Percentiles rank a stretch among this genome's conserved stretches.
Evolutionary conservation across 1,140 invertebrate genomes (phyloP).

Genomic region (Littorina saxatilis): DNA sequence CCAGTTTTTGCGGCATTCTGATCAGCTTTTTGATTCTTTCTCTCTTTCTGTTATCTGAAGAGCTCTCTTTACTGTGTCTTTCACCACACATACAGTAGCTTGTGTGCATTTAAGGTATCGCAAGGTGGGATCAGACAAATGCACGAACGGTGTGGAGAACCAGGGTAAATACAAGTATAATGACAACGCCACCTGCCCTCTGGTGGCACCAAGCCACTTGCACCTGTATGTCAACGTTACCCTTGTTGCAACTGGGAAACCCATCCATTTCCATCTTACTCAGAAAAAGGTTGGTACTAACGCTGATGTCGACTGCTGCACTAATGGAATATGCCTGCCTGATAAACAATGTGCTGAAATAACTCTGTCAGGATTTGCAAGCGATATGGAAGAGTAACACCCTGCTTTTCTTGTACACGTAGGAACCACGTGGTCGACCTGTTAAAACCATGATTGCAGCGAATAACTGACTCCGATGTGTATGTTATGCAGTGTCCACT

Average conservation of each 20-base stretch:
- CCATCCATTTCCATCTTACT: slow-evolving; percentile 17
- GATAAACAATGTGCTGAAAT: background rate
- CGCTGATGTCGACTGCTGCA: background rate
- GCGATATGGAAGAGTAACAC: too few relatives aligned
- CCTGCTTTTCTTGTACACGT: background rate
- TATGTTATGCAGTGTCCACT: background rate
- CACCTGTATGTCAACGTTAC: background rate
- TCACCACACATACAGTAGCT: too few relatives aligned
- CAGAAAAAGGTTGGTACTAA: slow-evolving; percentile 16
- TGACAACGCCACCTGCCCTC: background rate
- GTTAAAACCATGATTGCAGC: too few relatives aligned
- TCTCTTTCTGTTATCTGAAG: too few relatives aligned
- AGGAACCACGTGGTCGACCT: too few relatives aligned
- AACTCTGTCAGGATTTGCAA: too few relatives aligned
- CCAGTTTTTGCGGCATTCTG: too few relatives aligned
- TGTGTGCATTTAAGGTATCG: too few relatives aligned
- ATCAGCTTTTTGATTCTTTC: too few relatives aligned
- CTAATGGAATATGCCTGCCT: background rate
- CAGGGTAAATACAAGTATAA: background rate
- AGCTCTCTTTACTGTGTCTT: too few relatives aligned
- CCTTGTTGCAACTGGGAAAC: background rate
- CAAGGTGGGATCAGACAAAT: slow-evolving; percentile 10
- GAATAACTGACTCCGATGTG: too few relatives aligned
- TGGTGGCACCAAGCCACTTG: slow-evolving; percentile 6
- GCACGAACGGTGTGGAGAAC: background rate